Conservation (phyloP, 2,888 invertebrate genomes). For the Dasysyrphus tricinctus region DNA sequence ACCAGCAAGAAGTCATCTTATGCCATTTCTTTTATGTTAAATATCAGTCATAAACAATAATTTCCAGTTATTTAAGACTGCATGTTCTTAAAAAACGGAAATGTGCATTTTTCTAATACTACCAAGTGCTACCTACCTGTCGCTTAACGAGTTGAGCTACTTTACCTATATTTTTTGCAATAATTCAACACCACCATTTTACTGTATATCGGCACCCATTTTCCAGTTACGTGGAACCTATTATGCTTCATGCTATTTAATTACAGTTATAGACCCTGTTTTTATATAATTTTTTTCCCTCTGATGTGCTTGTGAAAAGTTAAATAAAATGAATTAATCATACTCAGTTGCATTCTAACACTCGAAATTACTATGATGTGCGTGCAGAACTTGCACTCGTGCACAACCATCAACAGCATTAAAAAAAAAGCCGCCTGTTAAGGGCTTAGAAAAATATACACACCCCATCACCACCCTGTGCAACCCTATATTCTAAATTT, state of each 20-base stretch:
- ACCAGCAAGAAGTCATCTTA: neutral
- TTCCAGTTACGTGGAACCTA: constrained; percentile 13
- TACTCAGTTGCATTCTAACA: constrained; percentile 54
- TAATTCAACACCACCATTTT: constrained; percentile 26
- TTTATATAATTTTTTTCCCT: neutral
- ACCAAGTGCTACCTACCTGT: constrained; percentile 33
- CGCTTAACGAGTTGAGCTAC: constrained; percentile 34
- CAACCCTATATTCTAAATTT: constrained; percentile 12
- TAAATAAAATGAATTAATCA: constrained; percentile 57
- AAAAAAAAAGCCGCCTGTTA: constrained; percentile 18
- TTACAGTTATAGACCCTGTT: constrained; percentile 20
- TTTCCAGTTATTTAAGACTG: constrained; percentile 8
- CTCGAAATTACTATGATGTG: constrained; percentile 54
- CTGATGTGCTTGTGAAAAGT: neutral
- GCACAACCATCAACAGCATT: constrained; percentile 14
- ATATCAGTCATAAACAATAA: constrained; percentile 4
- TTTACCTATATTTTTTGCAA: constrained; percentile 39
- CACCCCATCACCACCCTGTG: neutral
- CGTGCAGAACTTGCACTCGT: constrained; percentile 41
- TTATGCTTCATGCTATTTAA: constrained; percentile 33
- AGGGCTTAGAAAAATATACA: neutral
- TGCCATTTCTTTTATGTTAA: neutral
- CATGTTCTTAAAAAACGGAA: constrained; percentile 18
- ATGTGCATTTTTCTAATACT: constrained; percentile 23
- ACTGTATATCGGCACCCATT: neutral